Evolutionary conservation across 1,140 invertebrate genomes (phyloP).

Genomic region (Amyelois transitella): DNA sequence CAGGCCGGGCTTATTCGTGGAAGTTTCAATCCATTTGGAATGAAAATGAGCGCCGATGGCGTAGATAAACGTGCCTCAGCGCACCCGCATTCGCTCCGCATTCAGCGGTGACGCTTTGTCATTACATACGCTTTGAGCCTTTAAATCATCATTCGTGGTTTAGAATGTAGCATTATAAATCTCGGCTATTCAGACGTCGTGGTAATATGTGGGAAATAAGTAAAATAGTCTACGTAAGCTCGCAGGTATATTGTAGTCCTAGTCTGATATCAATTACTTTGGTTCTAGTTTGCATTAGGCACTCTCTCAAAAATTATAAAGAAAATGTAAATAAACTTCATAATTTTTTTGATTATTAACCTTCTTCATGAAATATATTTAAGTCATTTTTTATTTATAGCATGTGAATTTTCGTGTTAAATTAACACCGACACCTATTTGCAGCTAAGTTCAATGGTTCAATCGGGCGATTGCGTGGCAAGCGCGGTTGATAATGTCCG

Average conservation of each 20-base stretch:
- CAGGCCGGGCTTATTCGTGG: not conserved
- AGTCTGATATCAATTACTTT: too few relatives aligned
- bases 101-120: not conserved
- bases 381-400: too few relatives aligned
- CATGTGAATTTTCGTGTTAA: too few relatives aligned
- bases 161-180: not conserved
- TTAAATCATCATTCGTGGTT: not conserved
- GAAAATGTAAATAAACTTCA: too few relatives aligned
- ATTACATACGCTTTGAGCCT: not conserved
- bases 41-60: not conserved
- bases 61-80: not conserved
- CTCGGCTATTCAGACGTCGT: not conserved
- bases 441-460: not conserved
- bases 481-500: not conserved
- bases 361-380: too few relatives aligned
- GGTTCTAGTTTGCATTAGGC: too few relatives aligned
- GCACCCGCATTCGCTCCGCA: not conserved
- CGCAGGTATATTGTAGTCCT: too few relatives aligned
- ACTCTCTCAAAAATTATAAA: too few relatives aligned
- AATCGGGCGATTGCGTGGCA: not conserved
- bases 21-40: not conserved
- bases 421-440: not conserved
- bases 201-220: not conserved
- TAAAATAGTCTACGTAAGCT: not conserved
- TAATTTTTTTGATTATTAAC: too few relatives aligned